Base-by-base conservation (phyloP, 2,888 invertebrate species). In the Eurytoma californica region DNA sequence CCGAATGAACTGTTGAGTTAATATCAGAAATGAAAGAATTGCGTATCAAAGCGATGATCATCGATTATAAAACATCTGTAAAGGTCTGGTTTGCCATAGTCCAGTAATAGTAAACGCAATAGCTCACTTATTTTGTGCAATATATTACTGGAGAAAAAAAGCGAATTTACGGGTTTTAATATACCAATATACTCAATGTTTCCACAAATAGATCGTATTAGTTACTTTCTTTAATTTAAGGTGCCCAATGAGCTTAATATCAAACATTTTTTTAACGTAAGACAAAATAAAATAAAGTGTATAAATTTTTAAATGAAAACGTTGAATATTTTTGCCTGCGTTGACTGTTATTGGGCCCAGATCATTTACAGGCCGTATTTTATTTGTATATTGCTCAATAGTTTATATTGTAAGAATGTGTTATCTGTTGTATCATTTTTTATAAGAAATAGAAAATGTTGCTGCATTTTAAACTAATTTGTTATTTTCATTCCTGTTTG, bases 311-410 rank as follows among this genome's bases (percentile, higher is more conserved):
- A 63, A 67, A 9, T 53, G 28, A 28, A 82, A 80, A 80, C 74
- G 68, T 39, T 39, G 18, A 72, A 70, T 80, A 55, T 16, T 85
- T 39, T 82, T 77, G 78, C 81, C 82, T 82, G 86, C 87, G 86
- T 85, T 87, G 86, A 87, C 89, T 86, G 86, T 88, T 88, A 88
- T 88, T 88, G 88, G 87, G 86, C 87, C 86, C 85, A 86, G 85
- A 85, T 84, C 84, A 84, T 84, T 86, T 86, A 84, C 72, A 77
- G 73, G 76, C 80, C 86, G 86, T 88, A 87, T 88, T 89, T 88
- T 87, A 89, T 89, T 89, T 90, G 88, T 89, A 90, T 89, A 90
- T 89, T 89, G 89, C 90, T 90, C 89, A 90, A 90, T 90, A 89
- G 89, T 89, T 89, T 89, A 89, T 89, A 81, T 88, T 88, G 86